phyloP scores from a whole-genome alignment of 1,140 invertebrate genomes.

The Drosophila auraria region DNA sequence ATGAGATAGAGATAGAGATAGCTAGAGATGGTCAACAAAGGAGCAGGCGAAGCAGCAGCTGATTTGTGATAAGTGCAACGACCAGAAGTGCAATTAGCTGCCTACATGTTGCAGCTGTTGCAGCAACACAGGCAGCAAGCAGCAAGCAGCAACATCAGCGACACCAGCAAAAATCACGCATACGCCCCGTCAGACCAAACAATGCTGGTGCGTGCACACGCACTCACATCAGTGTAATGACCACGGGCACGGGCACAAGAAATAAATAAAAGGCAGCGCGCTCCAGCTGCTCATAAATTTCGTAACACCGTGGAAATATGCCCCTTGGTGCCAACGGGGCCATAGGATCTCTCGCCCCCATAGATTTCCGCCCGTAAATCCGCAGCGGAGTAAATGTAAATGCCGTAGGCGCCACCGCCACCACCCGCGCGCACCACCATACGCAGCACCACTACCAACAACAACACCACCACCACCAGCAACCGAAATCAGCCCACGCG shows the following conservation, averaged over 20 bases:
- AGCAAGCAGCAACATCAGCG: constrained; percentile 5
- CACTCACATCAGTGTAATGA: constrained; percentile 63
- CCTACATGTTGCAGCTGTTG: constrained; percentile 50
- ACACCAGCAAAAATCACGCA: constrained; percentile 64
- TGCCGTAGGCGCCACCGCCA: constrained; percentile 41
- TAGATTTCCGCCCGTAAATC: constrained; percentile 41
- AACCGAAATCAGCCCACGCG: constrained; percentile 18
- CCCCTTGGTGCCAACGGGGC: constrained; percentile 54
- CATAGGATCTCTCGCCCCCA: constrained; percentile 29
- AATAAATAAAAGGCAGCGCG: constrained; percentile 73
- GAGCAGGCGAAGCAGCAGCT: constrained; percentile 31
- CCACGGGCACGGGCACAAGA: constrained; percentile 66
- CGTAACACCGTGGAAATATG: constrained; percentile 57
- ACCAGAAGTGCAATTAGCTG: constrained; percentile 47
- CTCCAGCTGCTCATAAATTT: constrained; percentile 64
- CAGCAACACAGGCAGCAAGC: constrained; percentile 26
- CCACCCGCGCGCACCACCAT: constrained; percentile 32
- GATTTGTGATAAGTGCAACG: constrained; percentile 53
- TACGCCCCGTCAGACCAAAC: constrained; percentile 71
- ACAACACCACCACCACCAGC: constrained; percentile 4
- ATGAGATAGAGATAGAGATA: constrained; percentile 35
- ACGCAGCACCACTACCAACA: constrained; percentile 14
- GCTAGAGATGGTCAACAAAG: constrained; percentile 36
- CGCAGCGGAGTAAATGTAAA: constrained; percentile 44
- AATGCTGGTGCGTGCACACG: constrained; percentile 44